Base-by-base conservation (phyloP, 2,113 vertebrate genomes). In the Coracopsis vasa region DNA sequence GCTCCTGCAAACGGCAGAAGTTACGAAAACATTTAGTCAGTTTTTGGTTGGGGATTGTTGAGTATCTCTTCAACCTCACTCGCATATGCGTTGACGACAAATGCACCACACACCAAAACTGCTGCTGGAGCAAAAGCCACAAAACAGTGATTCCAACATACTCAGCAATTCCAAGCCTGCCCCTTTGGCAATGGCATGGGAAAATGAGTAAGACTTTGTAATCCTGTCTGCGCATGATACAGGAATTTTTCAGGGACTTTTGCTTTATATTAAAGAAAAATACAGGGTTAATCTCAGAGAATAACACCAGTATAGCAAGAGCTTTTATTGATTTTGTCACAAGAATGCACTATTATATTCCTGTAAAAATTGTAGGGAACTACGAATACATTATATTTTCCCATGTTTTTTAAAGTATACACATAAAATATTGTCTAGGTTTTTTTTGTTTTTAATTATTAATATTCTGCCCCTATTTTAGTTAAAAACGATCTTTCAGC, bases 391-490 rank as follows among this genome's bases (percentile, higher is more conserved):
- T 39, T 60, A 10, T 28, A 31, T 31, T 60, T 81, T 39, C 25
- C 45, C 20, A 9, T 1, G 3, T 1, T 31, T 92, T 66, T 69
- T 78, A 83, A 70, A 25, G 60, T 69, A 48, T 41, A 35, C 50
- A 9, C 0, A 0, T 61, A 77, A 77, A 75, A 82, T 71, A 80
- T 39, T 29, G 1, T 27, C 73, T 79, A 54, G 56, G 7, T 50
- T 47, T 54, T 86, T 80, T 69, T 29, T n/a, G n/a, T n/a, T 27
- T 35, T n/a, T n/a, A 60, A 61, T 60, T 2, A 66, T 84, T 86
- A 56, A 80, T 88, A 74, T 60, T 88, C 39, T 60, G 45, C 70
- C 35, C 29, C 33, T 86, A 17, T 81, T 88, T 94, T 90, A 87
- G 74, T 78, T 96, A 73, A 70, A 94, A 96, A 83, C 2, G 23